Evolutionary conservation across 2,888 invertebrate genomes (phyloP).

Genomic region (Ceriagrion tenellum): DNA sequence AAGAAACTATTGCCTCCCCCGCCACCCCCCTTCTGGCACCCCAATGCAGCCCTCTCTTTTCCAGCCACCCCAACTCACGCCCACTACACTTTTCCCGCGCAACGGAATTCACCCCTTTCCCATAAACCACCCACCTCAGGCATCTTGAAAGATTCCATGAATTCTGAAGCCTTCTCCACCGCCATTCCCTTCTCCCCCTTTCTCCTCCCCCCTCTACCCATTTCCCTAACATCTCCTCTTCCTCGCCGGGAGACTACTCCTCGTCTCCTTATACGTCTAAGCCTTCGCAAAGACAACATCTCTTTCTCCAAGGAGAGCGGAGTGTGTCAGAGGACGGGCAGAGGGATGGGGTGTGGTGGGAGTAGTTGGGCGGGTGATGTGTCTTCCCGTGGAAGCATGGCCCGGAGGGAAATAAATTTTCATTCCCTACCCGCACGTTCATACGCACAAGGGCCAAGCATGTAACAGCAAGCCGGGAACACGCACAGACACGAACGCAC

Average conservation of each 20-base stretch:
- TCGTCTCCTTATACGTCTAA: neutral
- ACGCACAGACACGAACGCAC: neutral
- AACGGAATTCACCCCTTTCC: neutral
- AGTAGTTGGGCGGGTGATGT: neutral
- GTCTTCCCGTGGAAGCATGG: slow-evolving; percentile 25
- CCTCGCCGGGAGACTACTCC: neutral
- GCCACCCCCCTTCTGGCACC: neutral
- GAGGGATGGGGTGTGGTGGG: neutral
- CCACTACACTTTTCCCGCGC: neutral
- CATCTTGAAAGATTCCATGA: slow-evolving; percentile 43
- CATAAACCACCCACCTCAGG: slow-evolving; percentile 44
- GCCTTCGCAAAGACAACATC: slow-evolving; percentile 40
- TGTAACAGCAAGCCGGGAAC: neutral
- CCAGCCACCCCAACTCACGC: neutral
- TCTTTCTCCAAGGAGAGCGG: neutral
- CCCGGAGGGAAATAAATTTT: slow-evolving; percentile 38
- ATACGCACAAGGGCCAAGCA: slow-evolving; percentile 18
- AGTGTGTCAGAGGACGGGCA: too few species aligned
- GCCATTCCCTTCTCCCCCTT: neutral
- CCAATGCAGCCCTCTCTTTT: neutral
- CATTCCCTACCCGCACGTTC: neutral
- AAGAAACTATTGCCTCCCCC: neutral
- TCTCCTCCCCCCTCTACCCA: neutral
- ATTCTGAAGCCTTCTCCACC: slow-evolving; percentile 30
- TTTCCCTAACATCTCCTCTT: neutral